Evolutionary conservation across 2,888 invertebrate genomes (phyloP).

Genomic region (Eudemis profundana): DNA sequence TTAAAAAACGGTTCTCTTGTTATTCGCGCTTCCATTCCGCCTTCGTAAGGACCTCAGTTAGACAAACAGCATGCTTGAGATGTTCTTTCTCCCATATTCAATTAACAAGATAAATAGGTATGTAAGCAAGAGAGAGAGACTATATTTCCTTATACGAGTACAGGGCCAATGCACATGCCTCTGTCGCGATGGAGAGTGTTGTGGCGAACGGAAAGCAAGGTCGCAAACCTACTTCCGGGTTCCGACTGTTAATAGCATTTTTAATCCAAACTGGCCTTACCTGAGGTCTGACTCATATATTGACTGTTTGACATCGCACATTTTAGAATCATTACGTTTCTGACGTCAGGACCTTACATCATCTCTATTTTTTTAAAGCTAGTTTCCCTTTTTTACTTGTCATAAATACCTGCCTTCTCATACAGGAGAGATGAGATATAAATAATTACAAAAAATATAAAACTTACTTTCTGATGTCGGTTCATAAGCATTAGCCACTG

Average conservation of each 20-base stretch:
- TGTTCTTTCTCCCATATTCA: too few relatives aligned
- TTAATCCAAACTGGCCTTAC: conserved; percentile 21
- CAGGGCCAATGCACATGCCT: neutral
- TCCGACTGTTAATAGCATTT: conserved; percentile 27
- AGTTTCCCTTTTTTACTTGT: neutral
- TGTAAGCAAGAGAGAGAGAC: too few relatives aligned
- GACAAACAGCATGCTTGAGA: too few relatives aligned
- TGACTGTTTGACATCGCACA: conserved; percentile 14
- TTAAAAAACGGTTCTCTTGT: too few relatives aligned
- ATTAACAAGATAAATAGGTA: too few relatives aligned
- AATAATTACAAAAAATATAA: too few relatives aligned
- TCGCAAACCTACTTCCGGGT: conserved; percentile 25
- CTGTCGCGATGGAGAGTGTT: conserved; percentile 2
- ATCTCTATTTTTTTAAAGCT: conserved; percentile 1
- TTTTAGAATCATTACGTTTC: conserved; percentile 7
- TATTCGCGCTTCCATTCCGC: too few relatives aligned
- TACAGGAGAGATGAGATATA: too few relatives aligned
- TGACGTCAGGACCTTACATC: conserved; percentile 8
- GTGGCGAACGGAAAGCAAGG: conserved; percentile 18
- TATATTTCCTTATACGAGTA: neutral
- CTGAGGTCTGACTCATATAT: conserved; percentile 25
- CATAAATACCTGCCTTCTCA: too few relatives aligned
- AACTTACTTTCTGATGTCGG: too few relatives aligned
- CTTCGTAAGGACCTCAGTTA: too few relatives aligned
- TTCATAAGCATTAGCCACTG: neutral